Evolutionary conservation across 2,888 invertebrate species (phyloP).

Genomic region (Dyspetes luteomarginatus): DNA sequence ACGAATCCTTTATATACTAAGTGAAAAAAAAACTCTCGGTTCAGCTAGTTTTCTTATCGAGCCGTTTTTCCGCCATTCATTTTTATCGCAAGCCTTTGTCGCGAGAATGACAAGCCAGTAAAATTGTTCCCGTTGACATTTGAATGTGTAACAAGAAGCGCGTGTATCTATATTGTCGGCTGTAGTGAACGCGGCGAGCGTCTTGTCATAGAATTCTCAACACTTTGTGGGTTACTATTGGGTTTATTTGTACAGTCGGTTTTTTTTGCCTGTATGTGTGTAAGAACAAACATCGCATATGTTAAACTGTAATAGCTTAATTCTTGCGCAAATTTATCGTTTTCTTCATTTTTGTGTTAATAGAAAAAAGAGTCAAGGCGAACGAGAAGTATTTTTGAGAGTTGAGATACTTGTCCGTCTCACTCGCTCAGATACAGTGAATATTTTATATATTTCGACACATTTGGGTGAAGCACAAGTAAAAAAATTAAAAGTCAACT

Average conservation of each 20-base stretch:
- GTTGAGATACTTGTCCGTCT: no score
- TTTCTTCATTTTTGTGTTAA: background rate
- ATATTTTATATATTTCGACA: no score
- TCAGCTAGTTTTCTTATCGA: background rate
- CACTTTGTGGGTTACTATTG: background rate
- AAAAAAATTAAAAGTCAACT: no score
- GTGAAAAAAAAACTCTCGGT: background rate
- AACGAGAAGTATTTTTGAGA: background rate
- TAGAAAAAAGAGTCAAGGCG: conserved; percentile 31
- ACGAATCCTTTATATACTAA: no score
- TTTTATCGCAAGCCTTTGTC: conserved; percentile 5
- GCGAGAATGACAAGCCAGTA: background rate
- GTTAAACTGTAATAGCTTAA: background rate
- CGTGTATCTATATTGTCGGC: no score
- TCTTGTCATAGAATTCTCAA: conserved; percentile 11
- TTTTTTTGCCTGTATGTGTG: background rate
- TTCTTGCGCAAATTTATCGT: background rate
- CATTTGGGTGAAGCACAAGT: no score
- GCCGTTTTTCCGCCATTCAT: background rate
- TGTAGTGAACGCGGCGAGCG: background rate
- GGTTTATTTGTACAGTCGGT: background rate
- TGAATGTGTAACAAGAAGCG: no score
- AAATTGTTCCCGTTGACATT: background rate
- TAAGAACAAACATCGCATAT: background rate
- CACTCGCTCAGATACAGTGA: no score